Evolutionary conservation across 2,113 vertebrate genomes (phyloP).

Genomic region (Macquaria australasica): DNA sequence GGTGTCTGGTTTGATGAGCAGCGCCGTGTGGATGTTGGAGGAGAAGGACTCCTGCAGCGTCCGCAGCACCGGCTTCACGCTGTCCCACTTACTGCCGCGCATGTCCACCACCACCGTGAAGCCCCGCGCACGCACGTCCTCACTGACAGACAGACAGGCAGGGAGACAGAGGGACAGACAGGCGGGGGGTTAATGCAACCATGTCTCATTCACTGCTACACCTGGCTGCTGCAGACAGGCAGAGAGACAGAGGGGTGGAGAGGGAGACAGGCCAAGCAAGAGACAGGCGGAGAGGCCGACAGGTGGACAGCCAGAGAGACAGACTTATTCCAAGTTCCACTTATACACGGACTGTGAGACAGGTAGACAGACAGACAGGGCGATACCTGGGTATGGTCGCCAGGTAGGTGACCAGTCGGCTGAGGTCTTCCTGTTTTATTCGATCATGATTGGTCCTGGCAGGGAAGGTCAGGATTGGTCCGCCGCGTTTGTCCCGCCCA

Average conservation of each 20-base stretch:
- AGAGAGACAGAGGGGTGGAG: background rate
- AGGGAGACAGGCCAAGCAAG: too few relatives aligned
- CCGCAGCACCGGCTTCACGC: constrained; percentile 96
- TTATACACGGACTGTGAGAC: too few relatives aligned
- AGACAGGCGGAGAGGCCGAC: background rate
- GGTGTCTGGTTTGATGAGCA: constrained; percentile 99
- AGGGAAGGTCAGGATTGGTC: constrained; percentile 98
- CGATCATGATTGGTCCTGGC: constrained; percentile 99
- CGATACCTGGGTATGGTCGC: constrained; percentile 93
- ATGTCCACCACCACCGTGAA: constrained; percentile 99
- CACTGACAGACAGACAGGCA: constrained; percentile 80
- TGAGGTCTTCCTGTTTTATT: constrained; percentile 99
- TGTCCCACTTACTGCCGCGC: constrained; percentile 99
- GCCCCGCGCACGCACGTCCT: constrained; percentile 96
- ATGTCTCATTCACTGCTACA: background rate
- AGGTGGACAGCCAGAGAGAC: background rate
- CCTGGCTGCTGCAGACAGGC: too few relatives aligned
- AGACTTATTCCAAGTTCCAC: too few relatives aligned
- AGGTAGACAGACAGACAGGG: background rate
- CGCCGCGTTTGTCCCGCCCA: constrained; percentile 97
- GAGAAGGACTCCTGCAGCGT: constrained; percentile 97
- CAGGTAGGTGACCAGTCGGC: constrained; percentile 96
- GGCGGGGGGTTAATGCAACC: background rate
- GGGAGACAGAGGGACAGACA: background rate
- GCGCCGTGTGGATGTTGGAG: constrained; percentile 94